Conservation (phyloP, 2,888 invertebrate genomes). For the Scelioninae gen. 1 region DNA sequence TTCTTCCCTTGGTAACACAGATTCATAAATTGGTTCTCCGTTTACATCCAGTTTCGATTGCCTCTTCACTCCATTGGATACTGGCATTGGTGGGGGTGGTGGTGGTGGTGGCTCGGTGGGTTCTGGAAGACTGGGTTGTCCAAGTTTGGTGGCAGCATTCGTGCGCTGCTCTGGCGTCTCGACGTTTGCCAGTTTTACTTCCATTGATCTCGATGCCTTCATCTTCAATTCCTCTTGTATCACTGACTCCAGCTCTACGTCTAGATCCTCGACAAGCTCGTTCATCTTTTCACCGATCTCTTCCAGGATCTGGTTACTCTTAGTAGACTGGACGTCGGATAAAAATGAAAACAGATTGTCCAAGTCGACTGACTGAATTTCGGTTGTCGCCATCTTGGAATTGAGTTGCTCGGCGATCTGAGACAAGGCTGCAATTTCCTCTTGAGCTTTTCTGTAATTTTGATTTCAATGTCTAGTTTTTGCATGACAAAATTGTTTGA, state of each 20-base stretch:
- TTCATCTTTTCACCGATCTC: constrained; percentile 94
- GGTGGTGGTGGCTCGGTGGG: constrained; percentile 91
- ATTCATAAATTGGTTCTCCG: constrained; percentile 93
- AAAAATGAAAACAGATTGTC: constrained; percentile 96
- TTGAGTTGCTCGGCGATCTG: constrained; percentile 90
- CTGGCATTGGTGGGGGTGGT: constrained; percentile 86
- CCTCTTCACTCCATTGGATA: constrained; percentile 83
- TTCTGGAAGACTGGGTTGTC: constrained; percentile 89
- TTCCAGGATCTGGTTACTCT: constrained; percentile 89
- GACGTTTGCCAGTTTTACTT: constrained; percentile 37
- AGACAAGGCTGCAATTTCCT: constrained; percentile 89
- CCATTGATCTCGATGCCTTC: constrained; percentile 65
- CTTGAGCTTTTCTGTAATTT: constrained; percentile 87
- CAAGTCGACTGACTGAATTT: constrained; percentile 91
- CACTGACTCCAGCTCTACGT: constrained; percentile 90
- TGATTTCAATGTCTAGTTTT: not conserved
- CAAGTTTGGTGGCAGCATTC: constrained; percentile 81
- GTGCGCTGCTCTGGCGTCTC: constrained; percentile 75
- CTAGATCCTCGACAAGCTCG: constrained; percentile 91
- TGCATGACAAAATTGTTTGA: no score
- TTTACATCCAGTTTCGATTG: constrained; percentile 77
- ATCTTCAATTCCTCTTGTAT: constrained; percentile 86
- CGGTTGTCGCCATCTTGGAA: constrained; percentile 85
- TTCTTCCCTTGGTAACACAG: constrained; percentile 90
- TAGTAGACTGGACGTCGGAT: constrained; percentile 89